Evolutionary conservation across 2,888 invertebrate genomes (phyloP).

Genomic region (Cryptocephalus primarius): DNA sequence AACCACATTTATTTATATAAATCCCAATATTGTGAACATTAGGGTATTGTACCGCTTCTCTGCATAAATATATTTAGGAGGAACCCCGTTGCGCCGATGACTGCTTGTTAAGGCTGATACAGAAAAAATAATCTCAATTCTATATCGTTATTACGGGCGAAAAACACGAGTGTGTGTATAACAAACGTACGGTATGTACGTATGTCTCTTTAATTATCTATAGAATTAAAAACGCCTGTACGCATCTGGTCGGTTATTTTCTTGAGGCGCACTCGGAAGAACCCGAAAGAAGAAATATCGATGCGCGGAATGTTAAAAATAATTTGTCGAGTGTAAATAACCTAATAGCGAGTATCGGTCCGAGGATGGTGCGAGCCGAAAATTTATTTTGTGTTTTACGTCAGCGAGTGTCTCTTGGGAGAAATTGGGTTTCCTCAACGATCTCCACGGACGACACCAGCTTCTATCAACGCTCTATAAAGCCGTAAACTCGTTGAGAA

Average conservation of each 20-base stretch:
- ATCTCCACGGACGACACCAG: constrained; percentile 9
- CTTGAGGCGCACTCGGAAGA: too few species aligned
- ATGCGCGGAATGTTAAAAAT: constrained; percentile 5
- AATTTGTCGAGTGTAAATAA: constrained; percentile 15
- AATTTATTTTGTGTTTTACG: constrained; percentile 6
- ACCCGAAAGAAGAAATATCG: too few species aligned
- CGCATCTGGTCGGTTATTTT: too few species aligned
- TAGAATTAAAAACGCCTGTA: too few species aligned
- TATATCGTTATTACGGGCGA: constrained; percentile 19
- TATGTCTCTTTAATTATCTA: too few species aligned
- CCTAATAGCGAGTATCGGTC: constrained; percentile 7
- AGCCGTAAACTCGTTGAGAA: constrained; percentile 9
- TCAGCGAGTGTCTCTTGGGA: constrained; percentile 12
- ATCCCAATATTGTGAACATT: constrained; percentile 27
- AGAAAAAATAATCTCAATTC: constrained; percentile 23
- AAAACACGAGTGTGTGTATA: constrained; percentile 11
- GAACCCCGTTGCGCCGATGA: constrained; percentile 18
- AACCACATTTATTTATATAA: constrained; percentile 26
- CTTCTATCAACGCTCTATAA: constrained; percentile 16
- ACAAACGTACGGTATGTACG: too few species aligned
- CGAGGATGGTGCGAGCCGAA: constrained; percentile 4
- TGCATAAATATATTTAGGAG: constrained; percentile 20
- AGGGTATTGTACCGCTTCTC: constrained; percentile 21
- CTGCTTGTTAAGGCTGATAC: constrained; percentile 22
- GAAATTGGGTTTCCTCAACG: constrained; percentile 16